Evolutionary conservation across 2,797 vertebrate species (phyloP).

Genomic region (Acanthis flammea): DNA sequence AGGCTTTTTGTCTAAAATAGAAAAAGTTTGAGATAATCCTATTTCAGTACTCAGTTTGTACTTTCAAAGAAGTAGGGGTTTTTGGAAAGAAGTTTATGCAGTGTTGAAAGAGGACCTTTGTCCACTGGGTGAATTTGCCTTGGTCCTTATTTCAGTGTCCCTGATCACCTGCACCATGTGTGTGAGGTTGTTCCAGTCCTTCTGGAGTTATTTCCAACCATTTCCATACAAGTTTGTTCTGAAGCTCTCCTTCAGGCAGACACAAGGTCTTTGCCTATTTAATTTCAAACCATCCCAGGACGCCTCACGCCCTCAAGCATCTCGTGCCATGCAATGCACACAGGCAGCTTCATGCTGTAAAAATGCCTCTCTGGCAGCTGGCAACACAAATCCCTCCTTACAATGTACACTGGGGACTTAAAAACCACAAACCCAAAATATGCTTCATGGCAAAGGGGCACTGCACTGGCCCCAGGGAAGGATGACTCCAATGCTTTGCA

Average conservation of each 20-base stretch:
- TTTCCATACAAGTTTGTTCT: not conserved
- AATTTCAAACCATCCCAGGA: not conserved
- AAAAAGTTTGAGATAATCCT: not conserved
- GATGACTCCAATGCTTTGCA: not conserved
- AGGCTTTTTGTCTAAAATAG: not conserved
- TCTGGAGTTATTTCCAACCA: not conserved
- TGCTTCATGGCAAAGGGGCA: not conserved
- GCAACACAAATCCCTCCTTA: not conserved
- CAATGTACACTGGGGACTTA: not conserved
- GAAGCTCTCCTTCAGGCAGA: not conserved
- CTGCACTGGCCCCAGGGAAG: not conserved
- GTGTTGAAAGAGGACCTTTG: not conserved
- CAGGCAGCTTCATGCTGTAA: not conserved
- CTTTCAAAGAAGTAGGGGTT: not conserved
- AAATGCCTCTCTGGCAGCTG: not conserved
- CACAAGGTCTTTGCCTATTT: not conserved
- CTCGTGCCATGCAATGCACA: not conserved
- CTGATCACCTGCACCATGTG: fast-evolving
- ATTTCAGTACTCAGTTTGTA: not conserved
- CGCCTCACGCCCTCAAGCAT: not conserved
- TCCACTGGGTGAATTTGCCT: not conserved
- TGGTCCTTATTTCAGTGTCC: not conserved
- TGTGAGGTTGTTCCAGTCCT: not conserved
- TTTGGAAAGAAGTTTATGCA: not conserved
- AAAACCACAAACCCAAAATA: not conserved